Evolutionary conservation across 2,797 vertebrate genomes (phyloP).

Genomic region (Poecilia velifera): DNA sequence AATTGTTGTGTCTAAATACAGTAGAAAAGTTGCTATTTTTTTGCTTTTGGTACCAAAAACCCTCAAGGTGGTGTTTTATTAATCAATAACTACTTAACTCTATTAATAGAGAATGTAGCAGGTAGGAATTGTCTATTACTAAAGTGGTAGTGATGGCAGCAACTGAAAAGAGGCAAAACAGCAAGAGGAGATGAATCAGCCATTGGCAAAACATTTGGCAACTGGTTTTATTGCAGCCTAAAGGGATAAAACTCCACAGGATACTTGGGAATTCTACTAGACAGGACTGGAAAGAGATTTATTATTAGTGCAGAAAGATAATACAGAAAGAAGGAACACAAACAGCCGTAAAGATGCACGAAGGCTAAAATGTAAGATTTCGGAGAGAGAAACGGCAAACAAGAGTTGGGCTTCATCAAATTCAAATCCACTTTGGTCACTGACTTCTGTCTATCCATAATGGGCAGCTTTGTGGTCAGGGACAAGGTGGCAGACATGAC

Average conservation of each 20-base stretch:
- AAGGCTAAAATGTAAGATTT: slow-evolving; percentile 38
- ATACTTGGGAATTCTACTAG: slow-evolving; percentile 34
- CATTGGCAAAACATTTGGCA: slow-evolving; percentile 61
- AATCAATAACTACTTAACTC: slow-evolving; percentile 9
- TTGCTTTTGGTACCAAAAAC: neutral
- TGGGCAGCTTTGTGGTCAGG: slow-evolving; percentile 74
- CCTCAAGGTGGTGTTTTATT: slow-evolving; percentile 13
- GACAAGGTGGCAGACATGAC: slow-evolving; percentile 79
- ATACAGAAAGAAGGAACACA: slow-evolving; percentile 26
- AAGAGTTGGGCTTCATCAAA: slow-evolving; percentile 37
- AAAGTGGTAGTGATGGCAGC: slow-evolving; percentile 19
- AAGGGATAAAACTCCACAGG: slow-evolving; percentile 41
- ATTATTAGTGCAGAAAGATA: slow-evolving; percentile 22
- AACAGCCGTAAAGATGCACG: slow-evolving; percentile 19
- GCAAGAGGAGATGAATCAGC: slow-evolving; percentile 45
- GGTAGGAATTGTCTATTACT: slow-evolving; percentile 11
- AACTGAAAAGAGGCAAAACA: slow-evolving; percentile 13
- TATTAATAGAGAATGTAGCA: slow-evolving; percentile 1
- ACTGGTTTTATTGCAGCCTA: slow-evolving; percentile 55
- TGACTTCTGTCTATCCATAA: slow-evolving; percentile 66
- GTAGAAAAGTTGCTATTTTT: neutral
- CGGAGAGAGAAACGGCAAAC: slow-evolving; percentile 20
- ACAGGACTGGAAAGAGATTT: slow-evolving; percentile 34
- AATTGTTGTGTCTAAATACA: neutral
- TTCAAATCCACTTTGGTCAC: slow-evolving; percentile 61